phyloP scores from a whole-genome alignment of 2,113 vertebrate genomes.

The Epinephelus cyanopodus region DNA sequence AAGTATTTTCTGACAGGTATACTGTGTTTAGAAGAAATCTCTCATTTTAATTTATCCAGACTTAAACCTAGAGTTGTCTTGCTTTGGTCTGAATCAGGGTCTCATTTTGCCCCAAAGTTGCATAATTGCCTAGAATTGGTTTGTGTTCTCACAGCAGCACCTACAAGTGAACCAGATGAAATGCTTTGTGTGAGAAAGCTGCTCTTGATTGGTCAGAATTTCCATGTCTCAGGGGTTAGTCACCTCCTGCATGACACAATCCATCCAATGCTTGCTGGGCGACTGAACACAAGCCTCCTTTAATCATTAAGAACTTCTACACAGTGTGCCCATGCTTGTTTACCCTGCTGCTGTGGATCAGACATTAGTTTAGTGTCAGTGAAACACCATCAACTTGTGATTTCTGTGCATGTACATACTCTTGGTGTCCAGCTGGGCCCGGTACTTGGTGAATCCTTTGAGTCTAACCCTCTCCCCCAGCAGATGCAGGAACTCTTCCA shows the following conservation, averaged over 20 bases:
- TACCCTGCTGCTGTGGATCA: not conserved
- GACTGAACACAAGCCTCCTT: not conserved
- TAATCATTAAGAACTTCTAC: slow-evolving; percentile 16
- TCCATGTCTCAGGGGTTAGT: no score
- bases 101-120: no score
- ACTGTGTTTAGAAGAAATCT: no score
- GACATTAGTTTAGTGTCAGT: not conserved
- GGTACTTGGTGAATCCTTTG: slow-evolving; percentile 97
- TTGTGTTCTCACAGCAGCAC: no score
- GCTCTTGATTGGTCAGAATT: no score
- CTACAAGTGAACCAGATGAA: no score
- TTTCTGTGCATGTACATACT: slow-evolving; percentile 85
- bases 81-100: no score
- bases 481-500: slow-evolving; percentile 97
- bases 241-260: not conserved
- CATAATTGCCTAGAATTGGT: no score
- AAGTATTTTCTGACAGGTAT: no score
- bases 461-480: slow-evolving; percentile 95
- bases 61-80: no score
- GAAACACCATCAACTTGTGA: not conserved
- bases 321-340: not conserved
- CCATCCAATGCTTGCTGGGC: slow-evolving; percentile 3
- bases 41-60: no score
- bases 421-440: slow-evolving; percentile 97
- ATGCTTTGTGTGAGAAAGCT: no score